Evolutionary conservation across 2,113 vertebrate species (phyloP).

Genomic region (Jacana jacana): DNA sequence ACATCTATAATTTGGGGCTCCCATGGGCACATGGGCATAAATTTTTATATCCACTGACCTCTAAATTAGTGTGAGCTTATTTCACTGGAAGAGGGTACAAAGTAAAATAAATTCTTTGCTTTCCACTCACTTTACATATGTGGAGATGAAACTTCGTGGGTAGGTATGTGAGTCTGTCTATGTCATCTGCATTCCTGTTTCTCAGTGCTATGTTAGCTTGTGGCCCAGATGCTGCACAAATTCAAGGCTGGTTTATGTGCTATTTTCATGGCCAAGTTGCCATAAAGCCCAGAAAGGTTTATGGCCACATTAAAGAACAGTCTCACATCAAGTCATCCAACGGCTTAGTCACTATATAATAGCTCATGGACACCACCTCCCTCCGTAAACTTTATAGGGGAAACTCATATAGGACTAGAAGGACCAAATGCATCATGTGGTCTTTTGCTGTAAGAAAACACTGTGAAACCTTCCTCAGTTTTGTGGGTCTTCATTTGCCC

Average conservation of each 20-base stretch:
- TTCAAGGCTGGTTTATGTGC: neutral
- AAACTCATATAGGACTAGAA: neutral
- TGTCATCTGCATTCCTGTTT: neutral
- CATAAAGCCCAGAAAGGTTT: neutral
- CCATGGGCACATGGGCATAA: conserved; percentile 29
- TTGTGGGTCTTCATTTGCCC: neutral
- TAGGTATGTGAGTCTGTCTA: neutral
- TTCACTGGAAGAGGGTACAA: neutral
- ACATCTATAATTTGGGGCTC: neutral
- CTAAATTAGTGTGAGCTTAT: neutral
- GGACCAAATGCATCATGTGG: neutral
- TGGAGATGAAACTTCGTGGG: neutral
- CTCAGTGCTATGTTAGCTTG: neutral
- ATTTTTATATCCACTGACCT: conserved; percentile 23
- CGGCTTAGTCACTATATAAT: neutral
- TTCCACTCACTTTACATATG: neutral
- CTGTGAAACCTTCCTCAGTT: neutral
- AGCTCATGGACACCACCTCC: neutral
- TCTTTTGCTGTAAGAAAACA: neutral
- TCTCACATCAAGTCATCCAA: neutral
- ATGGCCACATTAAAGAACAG: neutral
- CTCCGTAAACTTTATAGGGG: neutral
- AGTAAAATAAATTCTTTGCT: neutral
- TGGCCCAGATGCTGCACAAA: neutral
- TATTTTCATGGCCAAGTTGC: neutral